These are phyloP conservation scores for Manis pentadactyla DNA, from an alignment of 2,797 vertebrate genomes.

Conservation along the genomic window DNA sequence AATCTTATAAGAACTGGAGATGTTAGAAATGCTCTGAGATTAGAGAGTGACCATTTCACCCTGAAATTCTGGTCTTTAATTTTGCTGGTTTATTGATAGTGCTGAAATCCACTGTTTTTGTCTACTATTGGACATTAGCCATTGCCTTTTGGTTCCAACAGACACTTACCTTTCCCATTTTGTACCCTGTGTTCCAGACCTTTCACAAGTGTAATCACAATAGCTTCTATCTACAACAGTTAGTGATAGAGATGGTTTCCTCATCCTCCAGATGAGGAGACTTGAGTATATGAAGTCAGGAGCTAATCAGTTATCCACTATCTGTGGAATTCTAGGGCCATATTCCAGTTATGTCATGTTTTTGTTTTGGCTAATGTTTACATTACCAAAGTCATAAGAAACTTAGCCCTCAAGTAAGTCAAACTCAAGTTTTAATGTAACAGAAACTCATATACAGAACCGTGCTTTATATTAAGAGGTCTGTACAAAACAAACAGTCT, in stretches of 20 bases:
- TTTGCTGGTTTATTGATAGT: neutral
- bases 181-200: neutral
- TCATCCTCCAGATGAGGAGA: neutral
- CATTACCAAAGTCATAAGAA: neutral
- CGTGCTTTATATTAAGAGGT: neutral
- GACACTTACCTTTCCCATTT: neutral
- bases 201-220: neutral
- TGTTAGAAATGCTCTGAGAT: neutral
- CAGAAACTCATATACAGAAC: neutral
- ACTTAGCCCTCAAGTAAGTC: neutral
- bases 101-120: neutral
- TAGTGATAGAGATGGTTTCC: neutral
- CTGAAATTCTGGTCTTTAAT: neutral
- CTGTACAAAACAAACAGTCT: neutral
- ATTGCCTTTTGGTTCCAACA: neutral
- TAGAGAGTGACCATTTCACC: neutral
- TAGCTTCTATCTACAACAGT: neutral
- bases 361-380: neutral
- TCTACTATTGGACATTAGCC: neutral
- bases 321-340: neutral
- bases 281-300: neutral
- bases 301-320: neutral
- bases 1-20: neutral
- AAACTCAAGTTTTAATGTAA: neutral
- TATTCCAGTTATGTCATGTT: neutral